Base-by-base conservation (phyloP, 1,140 invertebrate species). In the Drosophila eugracilis region DNA sequence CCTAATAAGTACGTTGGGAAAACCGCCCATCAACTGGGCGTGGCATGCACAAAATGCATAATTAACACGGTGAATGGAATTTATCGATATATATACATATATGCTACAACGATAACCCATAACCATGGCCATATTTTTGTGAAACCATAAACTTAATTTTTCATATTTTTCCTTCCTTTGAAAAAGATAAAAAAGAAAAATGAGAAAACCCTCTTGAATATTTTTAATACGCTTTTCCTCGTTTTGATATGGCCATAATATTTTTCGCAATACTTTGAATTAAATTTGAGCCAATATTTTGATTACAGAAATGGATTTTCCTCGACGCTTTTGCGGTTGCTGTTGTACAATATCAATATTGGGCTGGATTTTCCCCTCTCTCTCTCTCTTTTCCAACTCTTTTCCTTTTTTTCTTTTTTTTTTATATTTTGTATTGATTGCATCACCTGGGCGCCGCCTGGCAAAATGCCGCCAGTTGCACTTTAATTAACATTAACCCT, bases 401-500 rank as follows among this genome's bases (percentile, higher is more conserved):
- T n/a, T n/a, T n/a, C n/a, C n/a, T n/a, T n/a, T n/a, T n/a, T n/a
- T n/a, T n/a, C n/a, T n/a, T n/a, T n/a, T n/a, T n/a, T n/a, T n/a
- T n/a, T n/a, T n/a, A 7, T 41, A 12, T 47, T 37, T 30, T 22
- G 34, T 24, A 32, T 37, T 39, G 55, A 37, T 37, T 36, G 55
- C 41, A 53, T 14, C 44, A 14, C 32, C 15, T 19, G n/a, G n/a
- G n/a, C n/a, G n/a, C n/a, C n/a, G 28, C 44, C 14, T 14, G 42
- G 15, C 30, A 26, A 15, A 28, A 41, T 52, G 22, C 15, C 26
- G 28, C 6, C 39, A 50, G 66, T 57, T 65, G 44, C 63, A 67
- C 63, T 66, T 83, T 84, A 83, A 81, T 81, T 83, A 78, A 74
- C 67, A 83, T 81, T 67, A 83, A 83, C 53, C 73, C 53, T 72